Conservation (phyloP, 1,140 invertebrate species). For the Microplitis mediator region DNA sequence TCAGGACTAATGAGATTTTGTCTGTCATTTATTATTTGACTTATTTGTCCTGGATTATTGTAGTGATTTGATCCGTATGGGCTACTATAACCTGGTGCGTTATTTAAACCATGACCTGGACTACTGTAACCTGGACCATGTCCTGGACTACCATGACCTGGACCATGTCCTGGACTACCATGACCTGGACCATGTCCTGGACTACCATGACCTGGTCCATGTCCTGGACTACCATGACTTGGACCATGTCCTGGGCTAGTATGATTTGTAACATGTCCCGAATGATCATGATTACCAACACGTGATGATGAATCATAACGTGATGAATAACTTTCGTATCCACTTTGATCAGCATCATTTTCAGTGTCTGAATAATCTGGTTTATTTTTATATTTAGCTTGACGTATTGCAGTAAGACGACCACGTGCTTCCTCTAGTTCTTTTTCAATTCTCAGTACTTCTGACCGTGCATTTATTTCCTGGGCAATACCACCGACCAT, state of each 20-base stretch:
- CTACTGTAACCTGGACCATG: too few relatives aligned
- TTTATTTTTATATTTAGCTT: conserved; percentile 79
- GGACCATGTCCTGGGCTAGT: not conserved
- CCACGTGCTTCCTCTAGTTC: conserved; percentile 91
- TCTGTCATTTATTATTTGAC: conserved; percentile 46
- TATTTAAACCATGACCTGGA: not conserved
- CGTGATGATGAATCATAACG: conserved; percentile 4
- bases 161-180: too few relatives aligned
- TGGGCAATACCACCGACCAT: conserved; percentile 95
- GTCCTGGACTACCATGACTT: not conserved
- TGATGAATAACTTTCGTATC: conserved; percentile 52
- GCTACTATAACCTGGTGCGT: too few relatives aligned
- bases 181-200: not conserved
- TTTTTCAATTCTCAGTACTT: conserved; percentile 90
- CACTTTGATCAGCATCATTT: conserved; percentile 52
- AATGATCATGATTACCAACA: not conserved
- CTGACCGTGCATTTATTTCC: conserved; percentile 86
- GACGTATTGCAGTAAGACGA: conserved; percentile 82
- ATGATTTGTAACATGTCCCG: not conserved
- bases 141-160: too few relatives aligned
- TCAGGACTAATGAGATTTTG: conserved; percentile 54
- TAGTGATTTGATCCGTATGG: too few relatives aligned
- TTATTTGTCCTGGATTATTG: conserved; percentile 41
- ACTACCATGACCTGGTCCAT: not conserved
- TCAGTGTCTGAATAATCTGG: conserved; percentile 49